Percentiles rank a stretch among this genome's conserved stretches.
phyloP scores from a whole-genome alignment of 2,888 invertebrate species.

The Herminia tarsipennalis region DNA sequence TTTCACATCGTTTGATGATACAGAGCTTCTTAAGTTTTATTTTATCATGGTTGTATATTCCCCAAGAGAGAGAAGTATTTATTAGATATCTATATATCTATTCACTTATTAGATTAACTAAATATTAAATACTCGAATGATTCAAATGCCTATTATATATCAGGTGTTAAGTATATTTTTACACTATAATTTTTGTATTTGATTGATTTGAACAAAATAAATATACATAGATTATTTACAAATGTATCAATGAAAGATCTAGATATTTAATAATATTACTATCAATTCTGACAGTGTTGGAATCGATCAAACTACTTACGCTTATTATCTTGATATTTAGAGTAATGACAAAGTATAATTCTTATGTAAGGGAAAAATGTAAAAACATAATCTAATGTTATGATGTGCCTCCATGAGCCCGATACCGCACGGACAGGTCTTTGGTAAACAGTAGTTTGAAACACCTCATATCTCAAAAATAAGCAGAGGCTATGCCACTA shows the following conservation, averaged over 20 bases:
- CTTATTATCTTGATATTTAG: slow-evolving; percentile 83
- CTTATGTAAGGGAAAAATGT: slow-evolving; percentile 70
- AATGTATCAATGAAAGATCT: slow-evolving; percentile 53
- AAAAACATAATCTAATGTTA: slow-evolving; percentile 68
- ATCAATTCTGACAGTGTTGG: slow-evolving; percentile 65
- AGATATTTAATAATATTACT: slow-evolving; percentile 46
- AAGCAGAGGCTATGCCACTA: no score
- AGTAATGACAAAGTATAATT: slow-evolving; percentile 69
- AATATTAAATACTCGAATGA: slow-evolving; percentile 53
- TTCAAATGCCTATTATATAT: slow-evolving; percentile 61
- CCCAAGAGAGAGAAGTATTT: slow-evolving; percentile 76
- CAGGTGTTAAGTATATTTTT: slow-evolving; percentile 68
- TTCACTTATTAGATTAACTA: slow-evolving; percentile 58
- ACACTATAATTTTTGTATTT: slow-evolving; percentile 64
- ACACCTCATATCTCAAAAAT: no score
- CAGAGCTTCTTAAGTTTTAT: slow-evolving; percentile 28
- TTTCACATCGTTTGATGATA: slow-evolving; percentile 1
- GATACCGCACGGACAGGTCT: slow-evolving; percentile 50
- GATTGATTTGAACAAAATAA: slow-evolving; percentile 52
- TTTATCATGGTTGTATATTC: slow-evolving; percentile 66
- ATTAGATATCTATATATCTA: slow-evolving; percentile 53
- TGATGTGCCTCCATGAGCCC: slow-evolving; percentile 75
- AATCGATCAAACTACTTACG: slow-evolving; percentile 76
- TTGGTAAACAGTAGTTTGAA: background rate
- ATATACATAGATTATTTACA: slow-evolving; percentile 53